phyloP scores from a whole-genome alignment of 2,888 invertebrate genomes.

The Trilocha varians region DNA sequence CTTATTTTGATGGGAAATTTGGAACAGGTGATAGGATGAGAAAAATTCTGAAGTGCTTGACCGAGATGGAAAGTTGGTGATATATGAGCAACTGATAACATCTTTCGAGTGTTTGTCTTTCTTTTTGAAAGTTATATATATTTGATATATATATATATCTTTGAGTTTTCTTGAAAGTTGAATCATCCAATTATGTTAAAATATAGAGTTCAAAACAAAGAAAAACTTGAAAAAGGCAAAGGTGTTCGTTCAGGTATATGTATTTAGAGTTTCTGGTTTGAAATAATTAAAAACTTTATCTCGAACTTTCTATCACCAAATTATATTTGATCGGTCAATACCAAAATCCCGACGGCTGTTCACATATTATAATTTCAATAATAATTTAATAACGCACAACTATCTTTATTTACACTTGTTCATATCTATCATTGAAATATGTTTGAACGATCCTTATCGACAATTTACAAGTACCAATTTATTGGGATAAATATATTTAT shows the following conservation, averaged over 20 bases:
- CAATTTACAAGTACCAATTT: constrained; percentile 6
- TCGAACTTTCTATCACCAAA: not conserved
- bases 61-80: not conserved
- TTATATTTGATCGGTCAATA: not conserved
- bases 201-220: too few relatives aligned
- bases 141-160: too few relatives aligned
- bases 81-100: not conserved
- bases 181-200: too few relatives aligned
- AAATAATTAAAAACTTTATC: not conserved
- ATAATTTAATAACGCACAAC: not conserved
- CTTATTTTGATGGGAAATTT: constrained; percentile 21
- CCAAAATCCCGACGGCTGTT: not conserved
- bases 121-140: not conserved
- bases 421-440: constrained; percentile 6
- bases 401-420: constrained; percentile 1
- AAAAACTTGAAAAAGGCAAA: too few relatives aligned
- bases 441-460: constrained; percentile 9
- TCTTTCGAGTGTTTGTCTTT: not conserved
- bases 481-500: constrained; percentile 21
- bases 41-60: not conserved
- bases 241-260: not conserved
- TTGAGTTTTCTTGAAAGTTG: too few relatives aligned
- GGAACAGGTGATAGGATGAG: not conserved
- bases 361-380: not conserved
- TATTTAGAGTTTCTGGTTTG: not conserved